These are phyloP conservation scores for Nymphalis polychloros DNA, from an alignment of 2,888 invertebrate genomes.

Conservation along the genomic window DNA sequence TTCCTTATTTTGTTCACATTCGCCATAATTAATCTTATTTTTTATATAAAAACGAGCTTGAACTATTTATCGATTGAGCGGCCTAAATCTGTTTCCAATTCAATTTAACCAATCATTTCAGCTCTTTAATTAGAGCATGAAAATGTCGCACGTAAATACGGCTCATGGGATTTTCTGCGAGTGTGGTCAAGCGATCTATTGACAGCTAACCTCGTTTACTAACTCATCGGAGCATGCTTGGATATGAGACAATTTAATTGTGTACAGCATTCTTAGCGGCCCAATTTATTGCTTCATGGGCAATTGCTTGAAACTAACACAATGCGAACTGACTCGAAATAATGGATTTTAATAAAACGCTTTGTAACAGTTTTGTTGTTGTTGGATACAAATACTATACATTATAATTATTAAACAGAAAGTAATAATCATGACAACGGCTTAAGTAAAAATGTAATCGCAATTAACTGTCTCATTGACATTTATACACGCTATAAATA, in stretches of 20 bases:
- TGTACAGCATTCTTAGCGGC: constrained; percentile 55
- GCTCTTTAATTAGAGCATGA: constrained; percentile 72
- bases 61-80: constrained; percentile 51
- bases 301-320: constrained; percentile 44
- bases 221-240: constrained; percentile 62
- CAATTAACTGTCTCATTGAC: constrained; percentile 36
- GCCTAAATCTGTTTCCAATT: constrained; percentile 60
- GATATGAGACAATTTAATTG: constrained; percentile 58
- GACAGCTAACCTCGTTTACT: constrained; percentile 49
- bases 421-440: background rate
- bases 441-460: constrained; percentile 1
- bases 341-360: constrained; percentile 17
- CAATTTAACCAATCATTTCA: constrained; percentile 72
- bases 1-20: constrained; percentile 59
- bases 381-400: background rate
- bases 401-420: background rate
- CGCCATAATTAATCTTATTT: constrained; percentile 52
- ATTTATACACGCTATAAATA: constrained; percentile 39
- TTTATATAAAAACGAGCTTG: constrained; percentile 46
- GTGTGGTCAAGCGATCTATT: constrained; percentile 58
- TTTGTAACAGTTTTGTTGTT: background rate
- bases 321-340: constrained; percentile 17
- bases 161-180: constrained; percentile 67
- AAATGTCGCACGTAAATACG: constrained; percentile 63
- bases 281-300: constrained; percentile 52